Base-by-base conservation (phyloP, 1,140 invertebrate species). In the Nephila pilipes region DNA sequence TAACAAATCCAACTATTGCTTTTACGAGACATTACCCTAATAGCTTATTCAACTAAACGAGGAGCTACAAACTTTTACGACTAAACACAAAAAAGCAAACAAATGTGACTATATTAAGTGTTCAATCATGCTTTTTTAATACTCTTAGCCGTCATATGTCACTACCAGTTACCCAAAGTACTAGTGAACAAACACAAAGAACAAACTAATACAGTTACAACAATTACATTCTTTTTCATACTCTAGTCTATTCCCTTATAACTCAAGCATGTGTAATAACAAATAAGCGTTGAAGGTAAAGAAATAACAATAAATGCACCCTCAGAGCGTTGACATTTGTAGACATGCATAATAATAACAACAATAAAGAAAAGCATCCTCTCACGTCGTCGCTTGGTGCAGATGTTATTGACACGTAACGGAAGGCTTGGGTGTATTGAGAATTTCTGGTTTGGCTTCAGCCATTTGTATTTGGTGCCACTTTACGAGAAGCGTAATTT, bases 341-440 rank as follows among this genome's bases (percentile, higher is more conserved):
- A 54, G 75, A 79, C 54, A 80, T 38, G 88, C 55, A 80, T 29
- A 90, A 80, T 32, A 90, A 80, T n/a, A 90, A 80, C 54, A 90
- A 88, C 29, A 75, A 90, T 65, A 90, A 65, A 90, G 88, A 90
- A 90, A 46, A 90, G 58, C 85, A 46, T 46, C 36, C 46, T 90
- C 63, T 80, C 54, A 65, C 88, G 32, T 22, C 88, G 88, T 90
- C 88, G 29, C 32, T 75, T 32, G 29, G 29, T 32, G 29, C 69
- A 90, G 88, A 90, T 90, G 88, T 79, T 90, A 90, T 90, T 90
- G 88, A 65, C 88, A 90, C 29, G 18, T 80, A n/a, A 22, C 29
- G 36, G 20, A 18, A 55, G 32, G 38, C 65, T 6, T 20, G 63
- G 55, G 22, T 79, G 63, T 58, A 79, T 80, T 80, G 88, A 58